phyloP scores from a whole-genome alignment of 30 jellyfish, hydroid and myxozoan genomes.

The Chironex yamaguchii region DNA sequence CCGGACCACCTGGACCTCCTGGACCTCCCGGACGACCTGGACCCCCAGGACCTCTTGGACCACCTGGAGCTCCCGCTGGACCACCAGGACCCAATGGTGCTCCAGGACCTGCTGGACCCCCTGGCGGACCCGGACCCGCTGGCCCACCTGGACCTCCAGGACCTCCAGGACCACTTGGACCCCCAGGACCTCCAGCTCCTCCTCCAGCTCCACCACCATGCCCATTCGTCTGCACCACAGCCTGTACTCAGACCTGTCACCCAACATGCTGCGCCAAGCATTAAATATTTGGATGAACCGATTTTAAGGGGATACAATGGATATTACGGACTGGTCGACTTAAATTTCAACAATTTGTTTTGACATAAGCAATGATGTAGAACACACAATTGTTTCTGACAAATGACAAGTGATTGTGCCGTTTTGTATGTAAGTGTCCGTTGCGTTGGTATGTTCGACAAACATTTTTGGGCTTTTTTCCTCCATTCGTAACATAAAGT shows the following conservation, averaged over 20 bases:
- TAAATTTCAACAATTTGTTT: neutral
- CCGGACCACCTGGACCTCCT: slow-evolving; percentile 87
- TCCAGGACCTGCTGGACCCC: slow-evolving; percentile 91
- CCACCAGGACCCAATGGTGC: slow-evolving; percentile 91
- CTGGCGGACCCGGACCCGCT: slow-evolving; percentile 91
- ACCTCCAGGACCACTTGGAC: slow-evolving; percentile 90
- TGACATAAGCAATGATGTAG: too few species aligned
- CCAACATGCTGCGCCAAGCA: neutral
- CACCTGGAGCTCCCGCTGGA: slow-evolving; percentile 90
- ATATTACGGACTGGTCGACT: neutral
- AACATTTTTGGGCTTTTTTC: too few species aligned
- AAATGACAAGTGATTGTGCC: too few species aligned
- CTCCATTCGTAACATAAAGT: too few species aligned
- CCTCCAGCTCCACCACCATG: slow-evolving; percentile 64
- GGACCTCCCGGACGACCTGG: slow-evolving; percentile 90
- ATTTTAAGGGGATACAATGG: neutral
- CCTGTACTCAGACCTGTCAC: neutral
- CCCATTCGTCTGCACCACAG: neutral
- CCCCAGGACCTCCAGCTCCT: slow-evolving; percentile 96
- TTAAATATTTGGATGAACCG: neutral
- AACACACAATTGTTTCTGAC: too few species aligned
- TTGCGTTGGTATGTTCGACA: too few species aligned
- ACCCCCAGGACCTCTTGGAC: slow-evolving; percentile 69
- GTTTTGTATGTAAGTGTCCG: too few species aligned
- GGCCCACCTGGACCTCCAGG: slow-evolving; percentile 99